Evolutionary conservation across 2,797 vertebrate species (phyloP).

Genomic region (Brotula barbata): DNA sequence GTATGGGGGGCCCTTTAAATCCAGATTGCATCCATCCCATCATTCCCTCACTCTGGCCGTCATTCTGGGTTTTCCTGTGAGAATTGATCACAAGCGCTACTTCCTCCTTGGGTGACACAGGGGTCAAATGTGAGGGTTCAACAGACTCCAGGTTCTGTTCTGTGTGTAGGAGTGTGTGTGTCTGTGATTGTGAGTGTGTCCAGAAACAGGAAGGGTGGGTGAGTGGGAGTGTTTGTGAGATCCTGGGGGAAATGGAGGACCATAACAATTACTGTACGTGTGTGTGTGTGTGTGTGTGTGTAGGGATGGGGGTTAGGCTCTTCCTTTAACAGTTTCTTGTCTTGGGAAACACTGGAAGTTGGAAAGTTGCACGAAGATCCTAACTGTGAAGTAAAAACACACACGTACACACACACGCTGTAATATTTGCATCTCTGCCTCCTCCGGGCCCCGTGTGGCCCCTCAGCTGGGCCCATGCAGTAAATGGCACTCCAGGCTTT

Average conservation of each 20-base stretch:
- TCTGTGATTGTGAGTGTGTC: slow-evolving; percentile 4
- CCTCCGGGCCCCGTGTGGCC: too few species aligned
- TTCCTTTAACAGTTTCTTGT: slow-evolving; percentile 31
- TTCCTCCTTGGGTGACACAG: slow-evolving; percentile 44
- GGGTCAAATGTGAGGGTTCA: slow-evolving; percentile 42
- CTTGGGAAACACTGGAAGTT: slow-evolving; percentile 63
- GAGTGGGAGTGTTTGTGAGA: slow-evolving; percentile 28
- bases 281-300: slow-evolving; percentile 16
- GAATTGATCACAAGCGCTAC: slow-evolving; percentile 10
- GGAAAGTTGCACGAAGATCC: slow-evolving; percentile 47
- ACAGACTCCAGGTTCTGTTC: too few species aligned
- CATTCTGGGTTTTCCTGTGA: background rate
- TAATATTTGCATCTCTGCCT: too few species aligned
- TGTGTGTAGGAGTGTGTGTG: too few species aligned
- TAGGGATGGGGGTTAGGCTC: slow-evolving; percentile 27
- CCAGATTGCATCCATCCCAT: background rate
- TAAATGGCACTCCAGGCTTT: too few species aligned
- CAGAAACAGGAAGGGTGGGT: slow-evolving; percentile 16
- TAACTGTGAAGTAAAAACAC: slow-evolving; percentile 24
- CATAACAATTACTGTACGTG: too few species aligned
- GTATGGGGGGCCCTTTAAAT: too few species aligned
- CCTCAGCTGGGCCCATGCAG: too few species aligned
- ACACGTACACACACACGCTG: slow-evolving; percentile 21
- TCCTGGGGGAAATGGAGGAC: slow-evolving; percentile 3
- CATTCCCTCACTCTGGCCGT: slow-evolving; percentile 10